A percentile compares a stretch with the other conserved stretches of the same genome.
Conservation (phyloP, 2,113 vertebrate species). For the Saccopteryx bilineata region DNA sequence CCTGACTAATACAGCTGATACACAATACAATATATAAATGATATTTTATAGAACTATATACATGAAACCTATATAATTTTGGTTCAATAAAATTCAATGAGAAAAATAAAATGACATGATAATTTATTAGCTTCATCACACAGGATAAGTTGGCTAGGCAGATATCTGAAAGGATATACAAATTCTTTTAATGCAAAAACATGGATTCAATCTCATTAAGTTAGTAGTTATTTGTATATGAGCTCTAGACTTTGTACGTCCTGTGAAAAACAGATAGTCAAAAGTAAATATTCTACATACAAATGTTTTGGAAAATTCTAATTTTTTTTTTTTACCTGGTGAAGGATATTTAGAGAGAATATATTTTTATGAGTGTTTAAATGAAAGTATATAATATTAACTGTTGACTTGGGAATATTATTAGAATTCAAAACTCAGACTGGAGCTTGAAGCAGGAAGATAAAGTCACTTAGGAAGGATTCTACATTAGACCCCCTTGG, state of each 20-base stretch:
- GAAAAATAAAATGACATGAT: neutral
- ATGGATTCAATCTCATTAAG: neutral
- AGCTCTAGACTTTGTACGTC: neutral
- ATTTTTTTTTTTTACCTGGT: neutral
- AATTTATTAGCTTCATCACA: neutral
- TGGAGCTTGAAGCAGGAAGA: conserved; percentile 25
- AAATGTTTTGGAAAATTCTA: neutral
- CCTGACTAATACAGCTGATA: neutral
- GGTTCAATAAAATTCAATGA: no score
- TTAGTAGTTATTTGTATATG: neutral
- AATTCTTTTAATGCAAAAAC: neutral
- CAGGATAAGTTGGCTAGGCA: neutral
- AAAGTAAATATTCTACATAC: neutral
- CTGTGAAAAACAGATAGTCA: neutral
- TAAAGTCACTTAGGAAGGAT: conserved; percentile 15
- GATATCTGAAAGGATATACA: neutral
- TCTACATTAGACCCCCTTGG: neutral
- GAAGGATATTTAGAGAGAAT: neutral
- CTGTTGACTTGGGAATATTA: conserved; percentile 34
- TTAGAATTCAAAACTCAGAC: conserved; percentile 26
- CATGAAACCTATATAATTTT: no score
- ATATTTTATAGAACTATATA: no score
- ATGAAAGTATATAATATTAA: neutral
- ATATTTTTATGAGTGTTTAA: conserved; percentile 47
- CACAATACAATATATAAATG: no score